Percentiles rank a stretch among this genome's conserved stretches.
phyloP scores from a whole-genome alignment of 2,113 vertebrate genomes.

The Tichodroma muraria region DNA sequence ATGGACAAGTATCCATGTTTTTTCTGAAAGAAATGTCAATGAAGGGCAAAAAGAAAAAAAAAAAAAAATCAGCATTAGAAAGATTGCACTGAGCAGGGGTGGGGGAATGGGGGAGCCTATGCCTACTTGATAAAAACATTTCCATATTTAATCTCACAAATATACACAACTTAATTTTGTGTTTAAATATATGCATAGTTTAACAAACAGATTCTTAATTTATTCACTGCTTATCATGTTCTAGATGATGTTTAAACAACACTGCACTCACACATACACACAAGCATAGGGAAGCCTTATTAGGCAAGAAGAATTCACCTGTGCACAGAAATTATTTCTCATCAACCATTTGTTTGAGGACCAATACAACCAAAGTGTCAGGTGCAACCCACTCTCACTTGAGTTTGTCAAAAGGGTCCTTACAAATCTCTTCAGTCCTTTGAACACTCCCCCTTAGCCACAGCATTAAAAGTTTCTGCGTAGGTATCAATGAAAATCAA shows the following conservation, averaged over 20 bases:
- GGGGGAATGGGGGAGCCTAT: neutral
- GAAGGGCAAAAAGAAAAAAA: neutral
- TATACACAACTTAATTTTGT: constrained; percentile 29
- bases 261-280: neutral
- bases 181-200: constrained; percentile 44
- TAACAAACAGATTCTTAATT: constrained; percentile 59
- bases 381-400: neutral
- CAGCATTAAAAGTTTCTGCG: neutral
- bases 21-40: constrained; percentile 19
- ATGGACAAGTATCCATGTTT: constrained; percentile 10
- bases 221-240: constrained; percentile 55
- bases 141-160: constrained; percentile 3
- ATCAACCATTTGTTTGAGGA: neutral
- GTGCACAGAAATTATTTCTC: neutral
- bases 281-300: neutral
- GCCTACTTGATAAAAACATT: neutral
- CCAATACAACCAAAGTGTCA: neutral
- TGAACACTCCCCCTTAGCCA: neutral
- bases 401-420: neutral
- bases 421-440: neutral
- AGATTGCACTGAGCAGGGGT: neutral
- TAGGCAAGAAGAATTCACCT: neutral
- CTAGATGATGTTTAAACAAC: constrained; percentile 49
- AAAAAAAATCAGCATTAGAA: neutral
- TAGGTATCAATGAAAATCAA: neutral